Conservation (phyloP, 1,140 invertebrate species). For the Drosophila novamexicana region DNA sequence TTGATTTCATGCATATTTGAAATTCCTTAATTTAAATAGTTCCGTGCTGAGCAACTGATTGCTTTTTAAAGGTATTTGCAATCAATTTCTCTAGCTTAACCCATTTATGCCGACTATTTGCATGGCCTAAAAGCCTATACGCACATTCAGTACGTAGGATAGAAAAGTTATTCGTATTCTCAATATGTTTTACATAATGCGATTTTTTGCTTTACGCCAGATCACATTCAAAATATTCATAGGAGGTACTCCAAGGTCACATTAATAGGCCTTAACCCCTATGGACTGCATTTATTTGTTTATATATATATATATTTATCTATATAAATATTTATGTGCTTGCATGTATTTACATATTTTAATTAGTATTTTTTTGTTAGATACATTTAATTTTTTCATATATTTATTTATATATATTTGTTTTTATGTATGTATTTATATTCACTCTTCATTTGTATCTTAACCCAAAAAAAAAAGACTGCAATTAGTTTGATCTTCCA, state of each 20-base stretch:
- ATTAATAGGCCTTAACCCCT: background rate
- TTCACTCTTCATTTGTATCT: background rate
- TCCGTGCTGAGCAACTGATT: slow-evolving; percentile 1
- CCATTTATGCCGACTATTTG: background rate
- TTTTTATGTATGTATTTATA: background rate
- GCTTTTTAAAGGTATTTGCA: slow-evolving; percentile 14
- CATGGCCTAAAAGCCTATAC: too few species aligned
- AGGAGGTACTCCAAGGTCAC: too few species aligned
- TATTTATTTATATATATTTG: background rate
- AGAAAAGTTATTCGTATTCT: too few species aligned
- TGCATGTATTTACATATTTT: background rate
- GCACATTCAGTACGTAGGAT: too few species aligned
- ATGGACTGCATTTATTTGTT: background rate
- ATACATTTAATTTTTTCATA: background rate
- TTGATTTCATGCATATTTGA: background rate
- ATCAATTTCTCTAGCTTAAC: slow-evolving; percentile 3
- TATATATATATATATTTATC: background rate
- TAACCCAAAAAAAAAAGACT: too few species aligned
- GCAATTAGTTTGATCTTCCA: too few species aligned
- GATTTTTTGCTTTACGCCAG: too few species aligned
- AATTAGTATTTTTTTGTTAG: background rate
- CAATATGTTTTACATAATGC: too few species aligned
- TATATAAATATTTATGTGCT: too few species aligned
- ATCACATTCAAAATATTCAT: too few species aligned
- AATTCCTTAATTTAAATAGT: slow-evolving; percentile 4